These are phyloP conservation scores for Drosophila tristis DNA, from an alignment of 1,140 invertebrate species.

Conservation along the genomic window DNA sequence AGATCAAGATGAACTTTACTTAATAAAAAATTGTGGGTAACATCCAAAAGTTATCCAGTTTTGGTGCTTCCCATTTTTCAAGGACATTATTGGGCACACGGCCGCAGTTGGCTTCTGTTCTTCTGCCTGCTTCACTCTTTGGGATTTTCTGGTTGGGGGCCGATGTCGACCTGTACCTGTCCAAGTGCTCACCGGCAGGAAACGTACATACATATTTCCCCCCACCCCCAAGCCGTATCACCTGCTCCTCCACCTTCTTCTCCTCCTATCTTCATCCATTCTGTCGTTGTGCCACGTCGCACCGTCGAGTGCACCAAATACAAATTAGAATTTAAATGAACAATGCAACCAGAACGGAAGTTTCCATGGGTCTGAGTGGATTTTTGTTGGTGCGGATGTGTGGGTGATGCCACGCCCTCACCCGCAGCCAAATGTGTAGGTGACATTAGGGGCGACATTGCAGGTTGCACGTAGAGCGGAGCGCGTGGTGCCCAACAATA, in stretches of 20 bases:
- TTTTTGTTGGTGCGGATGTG: constrained; percentile 19
- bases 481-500: constrained; percentile 43
- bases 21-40: not conserved
- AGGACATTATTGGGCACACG: constrained; percentile 72
- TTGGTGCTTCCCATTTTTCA: constrained; percentile 54
- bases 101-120: constrained; percentile 25
- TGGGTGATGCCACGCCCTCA: constrained; percentile 14
- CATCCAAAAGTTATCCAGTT: constrained; percentile 30
- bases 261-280: no score
- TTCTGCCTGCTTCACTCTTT: constrained; percentile 8
- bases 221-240: constrained; percentile 8
- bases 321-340: constrained; percentile 83
- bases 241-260: constrained; percentile 1
- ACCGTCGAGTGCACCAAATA: constrained; percentile 79
- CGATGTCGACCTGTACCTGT: constrained; percentile 50
- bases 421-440: constrained; percentile 21
- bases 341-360: constrained; percentile 78
- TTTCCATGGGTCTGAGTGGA: constrained; percentile 50
- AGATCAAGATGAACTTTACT: not conserved
- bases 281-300: constrained; percentile 19
- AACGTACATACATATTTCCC: constrained; percentile 41
- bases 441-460: constrained; percentile 57
- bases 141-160: constrained; percentile 3
- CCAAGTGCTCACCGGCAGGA: constrained; percentile 64
- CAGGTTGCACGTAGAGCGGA: constrained; percentile 52